Conservation (phyloP, 2,113 vertebrate species). For the Corythornis vintsioides region DNA sequence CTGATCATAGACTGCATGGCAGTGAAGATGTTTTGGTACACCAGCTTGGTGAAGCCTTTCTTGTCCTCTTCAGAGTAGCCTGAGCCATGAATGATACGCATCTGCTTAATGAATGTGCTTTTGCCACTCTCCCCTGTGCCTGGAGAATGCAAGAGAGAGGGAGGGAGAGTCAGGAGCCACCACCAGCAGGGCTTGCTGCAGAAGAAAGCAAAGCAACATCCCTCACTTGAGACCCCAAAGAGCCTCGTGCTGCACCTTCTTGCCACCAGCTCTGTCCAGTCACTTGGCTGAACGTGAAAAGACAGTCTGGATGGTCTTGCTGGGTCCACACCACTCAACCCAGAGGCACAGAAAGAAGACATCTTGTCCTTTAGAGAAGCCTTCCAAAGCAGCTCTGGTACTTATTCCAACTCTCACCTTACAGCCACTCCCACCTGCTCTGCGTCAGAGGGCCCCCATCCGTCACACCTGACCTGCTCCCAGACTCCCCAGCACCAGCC, state of each 20-base stretch:
- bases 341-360: not conserved
- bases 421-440: conserved; percentile 23
- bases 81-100: conserved; percentile 85
- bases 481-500: conserved; percentile 13
- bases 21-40: conserved; percentile 87
- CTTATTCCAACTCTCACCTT: conserved; percentile 34
- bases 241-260: not conserved
- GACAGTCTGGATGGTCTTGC: not conserved
- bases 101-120: conserved; percentile 87
- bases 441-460: conserved; percentile 39
- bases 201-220: not conserved
- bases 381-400: not conserved
- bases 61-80: conserved; percentile 87
- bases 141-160: not conserved
- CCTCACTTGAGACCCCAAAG: not conserved
- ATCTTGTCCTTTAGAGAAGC: not conserved
- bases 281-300: not conserved
- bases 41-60: conserved; percentile 84
- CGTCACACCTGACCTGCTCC: conserved; percentile 56
- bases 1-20: conserved; percentile 88
- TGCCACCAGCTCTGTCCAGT: not conserved
- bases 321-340: not conserved
- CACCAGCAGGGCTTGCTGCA: not conserved
- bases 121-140: conserved; percentile 86
- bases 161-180: not conserved